Evolutionary conservation across 2,113 vertebrate genomes (phyloP).

Genomic region (Nothoprocta perdicaria): DNA sequence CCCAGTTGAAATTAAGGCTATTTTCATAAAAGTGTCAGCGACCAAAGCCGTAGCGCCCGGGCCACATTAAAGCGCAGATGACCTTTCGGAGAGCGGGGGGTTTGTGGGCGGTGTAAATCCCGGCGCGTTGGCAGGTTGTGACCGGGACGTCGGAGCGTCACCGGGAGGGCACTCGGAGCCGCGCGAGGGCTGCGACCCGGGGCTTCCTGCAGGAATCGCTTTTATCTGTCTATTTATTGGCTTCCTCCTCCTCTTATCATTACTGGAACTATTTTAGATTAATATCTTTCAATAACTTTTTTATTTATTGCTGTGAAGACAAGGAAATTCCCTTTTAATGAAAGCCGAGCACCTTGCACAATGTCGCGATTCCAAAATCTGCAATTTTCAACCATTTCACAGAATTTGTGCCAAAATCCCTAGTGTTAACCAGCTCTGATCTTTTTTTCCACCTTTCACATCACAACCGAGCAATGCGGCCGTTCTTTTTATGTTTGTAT

Average conservation of each 20-base stretch:
- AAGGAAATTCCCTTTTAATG: constrained; percentile 43
- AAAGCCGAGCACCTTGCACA: constrained; percentile 25
- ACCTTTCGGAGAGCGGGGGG: constrained; percentile 46
- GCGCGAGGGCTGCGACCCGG: too few species aligned
- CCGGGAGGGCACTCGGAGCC: not conserved
- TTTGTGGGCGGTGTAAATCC: constrained; percentile 65
- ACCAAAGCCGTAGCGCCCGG: not conserved
- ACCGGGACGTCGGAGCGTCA: constrained; percentile 1
- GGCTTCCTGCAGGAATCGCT: too few species aligned
- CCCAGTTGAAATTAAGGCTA: not conserved
- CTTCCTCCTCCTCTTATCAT: not conserved
- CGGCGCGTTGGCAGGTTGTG: constrained; percentile 12
- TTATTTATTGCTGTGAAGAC: constrained; percentile 25
- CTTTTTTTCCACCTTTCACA: not conserved
- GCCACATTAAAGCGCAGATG: not conserved
- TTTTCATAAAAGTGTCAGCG: constrained; percentile 61
- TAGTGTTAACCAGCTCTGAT: not conserved
- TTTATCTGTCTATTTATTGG: too few species aligned
- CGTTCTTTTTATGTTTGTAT: constrained; percentile 26
- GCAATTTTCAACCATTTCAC: constrained; percentile 5
- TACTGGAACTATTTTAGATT: not conserved
- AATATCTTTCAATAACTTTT: constrained; percentile 10
- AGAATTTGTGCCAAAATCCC: not conserved
- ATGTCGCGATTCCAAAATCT: not conserved
- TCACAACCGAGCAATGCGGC: constrained; percentile 38